Percentiles rank a stretch among this genome's conserved stretches.
Conservation (phyloP, 2,888 invertebrate species). For the Eudemis profundana region DNA sequence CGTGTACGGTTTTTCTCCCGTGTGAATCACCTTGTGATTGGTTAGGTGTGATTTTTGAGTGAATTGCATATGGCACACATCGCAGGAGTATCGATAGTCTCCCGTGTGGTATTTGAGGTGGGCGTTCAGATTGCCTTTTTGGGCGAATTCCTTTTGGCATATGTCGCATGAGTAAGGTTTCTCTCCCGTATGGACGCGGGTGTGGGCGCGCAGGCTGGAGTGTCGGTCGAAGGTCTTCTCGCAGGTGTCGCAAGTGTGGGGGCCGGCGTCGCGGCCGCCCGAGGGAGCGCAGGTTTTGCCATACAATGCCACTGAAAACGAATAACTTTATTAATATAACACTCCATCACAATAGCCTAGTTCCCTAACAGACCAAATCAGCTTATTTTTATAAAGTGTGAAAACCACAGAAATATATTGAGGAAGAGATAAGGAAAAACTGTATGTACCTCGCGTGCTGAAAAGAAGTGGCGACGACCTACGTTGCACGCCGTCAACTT, state of each 20-base stretch:
- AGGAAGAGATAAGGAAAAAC: no score
- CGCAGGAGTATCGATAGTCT: slow-evolving; percentile 17
- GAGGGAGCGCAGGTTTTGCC: not conserved
- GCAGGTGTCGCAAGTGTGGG: slow-evolving; percentile 15
- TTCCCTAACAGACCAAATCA: no score
- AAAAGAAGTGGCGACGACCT: no score
- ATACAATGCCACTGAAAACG: slow-evolving; percentile 11
- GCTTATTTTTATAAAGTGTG: no score
- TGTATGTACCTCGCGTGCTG: no score
- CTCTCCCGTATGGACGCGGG: slow-evolving; percentile 16
- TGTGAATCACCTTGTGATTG: slow-evolving; percentile 21
- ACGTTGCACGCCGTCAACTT: no score
- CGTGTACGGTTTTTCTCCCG: slow-evolving; percentile 10
- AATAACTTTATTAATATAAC: not conserved
- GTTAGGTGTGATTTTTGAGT: slow-evolving; percentile 10
- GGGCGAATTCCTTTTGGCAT: slow-evolving; percentile 24
- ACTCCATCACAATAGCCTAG: no score
- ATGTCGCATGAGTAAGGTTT: slow-evolving; percentile 19
- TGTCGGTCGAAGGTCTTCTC: slow-evolving; percentile 17
- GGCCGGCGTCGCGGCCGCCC: not conserved
- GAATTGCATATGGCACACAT: slow-evolving; percentile 15
- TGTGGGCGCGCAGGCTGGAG: slow-evolving; percentile 9
- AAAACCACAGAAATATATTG: no score
- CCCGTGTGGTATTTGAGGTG: slow-evolving; percentile 27
- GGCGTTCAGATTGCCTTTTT: slow-evolving; percentile 26